Evolutionary conservation across 2,113 vertebrate genomes (phyloP), one percentile per base, ranked within the genome.

Genomic region (Engystomops pustulosus): DNA sequence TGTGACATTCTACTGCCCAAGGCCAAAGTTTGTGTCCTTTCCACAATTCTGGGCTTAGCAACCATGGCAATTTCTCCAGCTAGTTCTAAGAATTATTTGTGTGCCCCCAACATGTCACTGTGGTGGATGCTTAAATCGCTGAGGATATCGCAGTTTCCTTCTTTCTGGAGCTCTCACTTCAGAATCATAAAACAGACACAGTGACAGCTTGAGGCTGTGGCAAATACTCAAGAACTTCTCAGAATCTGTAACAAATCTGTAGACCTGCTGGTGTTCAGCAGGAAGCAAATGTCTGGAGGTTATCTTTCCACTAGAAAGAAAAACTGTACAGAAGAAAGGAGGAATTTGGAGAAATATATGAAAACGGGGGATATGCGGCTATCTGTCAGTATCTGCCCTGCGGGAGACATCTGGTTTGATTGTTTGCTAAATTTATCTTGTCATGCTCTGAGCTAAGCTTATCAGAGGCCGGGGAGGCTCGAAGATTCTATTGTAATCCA

Each of bases 361-460:
- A 84, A 84, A 77, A 78, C 62, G 23, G 83, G 70, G 71, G 27
- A 79, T 77, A 77, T 85, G 58, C 11, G 83, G 74, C 82, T 84
- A 84, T 77, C 82, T 84, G 82, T 84, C 83, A 85, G 74, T 85
- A 79, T 79, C 62, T 85, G 74, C 62, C 83, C 83, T 78, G 47
- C 74, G 74, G 83, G 75, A 85, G 83, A 85, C 83, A 85, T 85
- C 83, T 85, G 83, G 83, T 85, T 85, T 85, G 83, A 85, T 79
- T 85, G 83, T 85, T 85, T 79, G 83, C 74, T 85, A 85, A 85
- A 78, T 85, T 85, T 85, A 85, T 85, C 83, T 85, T 79, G 83
- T 85, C 83, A 85, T 85, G 83, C 83, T 85, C 58, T 70, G 65
- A 85, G 83, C 83, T 85, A 85, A 85, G 83, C 83, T 85, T 79